Evolutionary conservation across 1,140 invertebrate species (phyloP).

Genomic region (Fopius arisanus): DNA sequence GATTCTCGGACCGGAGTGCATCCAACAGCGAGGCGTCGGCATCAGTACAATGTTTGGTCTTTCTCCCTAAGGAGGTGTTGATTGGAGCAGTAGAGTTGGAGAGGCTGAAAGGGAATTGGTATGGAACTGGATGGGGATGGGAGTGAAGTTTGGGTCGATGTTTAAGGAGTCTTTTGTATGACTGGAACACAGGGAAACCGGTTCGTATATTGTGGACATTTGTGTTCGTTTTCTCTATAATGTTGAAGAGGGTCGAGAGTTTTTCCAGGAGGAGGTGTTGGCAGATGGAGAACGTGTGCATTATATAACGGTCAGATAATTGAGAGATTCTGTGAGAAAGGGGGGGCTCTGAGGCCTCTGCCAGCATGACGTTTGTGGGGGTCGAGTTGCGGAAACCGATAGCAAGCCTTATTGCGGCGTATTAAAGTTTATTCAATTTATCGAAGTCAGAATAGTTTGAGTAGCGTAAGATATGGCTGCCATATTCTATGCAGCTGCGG

Average conservation of each 20-base stretch:
- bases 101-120: neutral
- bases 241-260: neutral
- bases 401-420: neutral
- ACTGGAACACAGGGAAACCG: neutral
- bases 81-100: neutral
- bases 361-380: slow-evolving; percentile 11
- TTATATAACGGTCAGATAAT: neutral
- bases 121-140: neutral
- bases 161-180: neutral
- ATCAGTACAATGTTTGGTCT: neutral
- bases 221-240: neutral
- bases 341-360: neutral
- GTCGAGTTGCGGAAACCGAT: neutral
- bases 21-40: neutral
- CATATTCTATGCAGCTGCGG: neutral
- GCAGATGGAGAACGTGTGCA: neutral
- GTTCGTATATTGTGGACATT: neutral
- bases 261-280: neutral
- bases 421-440: slow-evolving; percentile 7
- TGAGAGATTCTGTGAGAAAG: neutral
- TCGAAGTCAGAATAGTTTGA: neutral
- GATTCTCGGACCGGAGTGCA: neutral
- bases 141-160: neutral
- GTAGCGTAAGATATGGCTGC: neutral
- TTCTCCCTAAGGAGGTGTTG: neutral